Conservation (phyloP, 2,113 vertebrate genomes). For the Rhodinocichla rosea region DNA sequence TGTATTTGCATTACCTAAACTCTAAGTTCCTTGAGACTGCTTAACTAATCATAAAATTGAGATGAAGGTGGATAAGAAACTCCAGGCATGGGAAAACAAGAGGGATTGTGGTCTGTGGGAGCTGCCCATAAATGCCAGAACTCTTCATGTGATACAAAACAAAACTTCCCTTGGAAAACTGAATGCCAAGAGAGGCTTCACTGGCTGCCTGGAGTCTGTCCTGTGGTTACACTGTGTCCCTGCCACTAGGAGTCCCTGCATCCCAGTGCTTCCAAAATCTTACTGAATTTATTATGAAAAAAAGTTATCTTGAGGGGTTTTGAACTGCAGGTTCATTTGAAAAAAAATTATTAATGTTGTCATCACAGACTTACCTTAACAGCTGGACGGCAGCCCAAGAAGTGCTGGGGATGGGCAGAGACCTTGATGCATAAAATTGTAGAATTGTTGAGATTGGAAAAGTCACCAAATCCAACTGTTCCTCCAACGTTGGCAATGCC, state of each 20-base stretch:
- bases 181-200: background rate
- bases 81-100: background rate
- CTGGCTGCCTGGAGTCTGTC: background rate
- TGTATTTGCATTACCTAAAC: background rate
- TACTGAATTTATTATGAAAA: background rate
- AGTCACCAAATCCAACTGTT: background rate
- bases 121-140: background rate
- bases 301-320: background rate
- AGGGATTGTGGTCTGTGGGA: background rate
- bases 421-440: background rate
- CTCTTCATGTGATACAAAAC: background rate
- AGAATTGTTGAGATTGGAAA: background rate
- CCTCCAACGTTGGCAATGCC: background rate
- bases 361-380: background rate
- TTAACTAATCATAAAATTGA: background rate
- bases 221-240: background rate
- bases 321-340: background rate
- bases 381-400: background rate
- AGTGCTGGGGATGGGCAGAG: background rate
- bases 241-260: slow-evolving; percentile 50
- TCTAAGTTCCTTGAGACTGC: background rate
- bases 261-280: background rate
- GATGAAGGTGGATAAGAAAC: background rate
- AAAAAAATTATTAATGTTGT: background rate
- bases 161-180: background rate